These are phyloP conservation scores for Laticauda colubrina DNA, from an alignment of 2,113 vertebrate species.

Conservation along the genomic window DNA sequence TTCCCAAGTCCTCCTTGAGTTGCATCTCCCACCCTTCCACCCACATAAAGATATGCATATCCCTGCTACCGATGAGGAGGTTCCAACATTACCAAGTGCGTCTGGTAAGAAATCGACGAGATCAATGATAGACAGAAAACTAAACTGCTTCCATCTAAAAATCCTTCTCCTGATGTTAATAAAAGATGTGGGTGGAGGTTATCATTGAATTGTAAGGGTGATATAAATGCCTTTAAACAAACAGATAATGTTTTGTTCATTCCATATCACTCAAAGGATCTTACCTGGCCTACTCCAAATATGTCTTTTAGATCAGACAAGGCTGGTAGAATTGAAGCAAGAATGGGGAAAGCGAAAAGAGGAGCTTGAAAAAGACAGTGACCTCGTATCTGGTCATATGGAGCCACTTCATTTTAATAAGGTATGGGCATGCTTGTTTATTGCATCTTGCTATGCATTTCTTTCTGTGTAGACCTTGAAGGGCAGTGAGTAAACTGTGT, in stretches of 20 bases:
- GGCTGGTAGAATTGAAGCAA: constrained; percentile 60
- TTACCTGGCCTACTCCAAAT: background rate
- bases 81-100: constrained; percentile 41
- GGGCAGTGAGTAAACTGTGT: background rate
- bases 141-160: background rate
- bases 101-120: constrained; percentile 46
- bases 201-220: background rate
- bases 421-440: constrained; percentile 53
- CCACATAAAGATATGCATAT: constrained; percentile 63
- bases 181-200: background rate
- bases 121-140: background rate
- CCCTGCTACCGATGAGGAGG: constrained; percentile 64
- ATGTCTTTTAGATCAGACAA: constrained; percentile 55
- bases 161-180: background rate
- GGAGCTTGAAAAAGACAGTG: background rate
- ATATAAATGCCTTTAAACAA: background rate
- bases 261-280: background rate
- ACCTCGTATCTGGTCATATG: constrained; percentile 60
- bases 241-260: background rate
- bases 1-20: constrained; percentile 50
- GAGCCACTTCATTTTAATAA: constrained; percentile 83
- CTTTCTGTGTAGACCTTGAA: background rate
- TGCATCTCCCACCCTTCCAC: constrained; percentile 58
- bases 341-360: constrained; percentile 47
- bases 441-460: background rate